Percentiles rank a stretch among this genome's conserved stretches.
Evolutionary conservation across 2,113 vertebrate species (phyloP).

Genomic region (Pachypanchax playfairii): DNA sequence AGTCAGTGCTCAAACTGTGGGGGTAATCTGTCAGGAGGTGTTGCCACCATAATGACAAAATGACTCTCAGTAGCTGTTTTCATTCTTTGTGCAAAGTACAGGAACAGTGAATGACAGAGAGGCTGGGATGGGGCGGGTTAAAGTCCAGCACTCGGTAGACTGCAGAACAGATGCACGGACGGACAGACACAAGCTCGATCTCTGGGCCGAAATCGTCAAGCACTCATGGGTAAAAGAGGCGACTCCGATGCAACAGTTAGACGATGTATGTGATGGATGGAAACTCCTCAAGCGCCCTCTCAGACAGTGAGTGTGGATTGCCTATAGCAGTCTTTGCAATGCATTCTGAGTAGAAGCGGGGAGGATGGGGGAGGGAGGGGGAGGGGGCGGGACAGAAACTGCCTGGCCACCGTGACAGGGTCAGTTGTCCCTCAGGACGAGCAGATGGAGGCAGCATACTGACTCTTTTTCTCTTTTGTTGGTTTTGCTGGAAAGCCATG

Average conservation of each 20-base stretch:
- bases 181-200: constrained; percentile 69
- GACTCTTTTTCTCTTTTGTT: constrained; percentile 76
- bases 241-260: constrained; percentile 72
- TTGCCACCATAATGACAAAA: constrained; percentile 70
- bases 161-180: constrained; percentile 70
- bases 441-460: constrained; percentile 81
- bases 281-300: constrained; percentile 72
- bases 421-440: constrained; percentile 77
- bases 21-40: constrained; percentile 22
- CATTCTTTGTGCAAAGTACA: constrained; percentile 68
- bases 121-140: constrained; percentile 70
- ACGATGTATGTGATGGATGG: constrained; percentile 75
- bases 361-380: constrained; percentile 57
- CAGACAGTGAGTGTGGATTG: constrained; percentile 76
- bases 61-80: constrained; percentile 69
- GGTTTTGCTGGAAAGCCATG: constrained; percentile 99
- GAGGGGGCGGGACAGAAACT: constrained; percentile 68
- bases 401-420: constrained; percentile 75
- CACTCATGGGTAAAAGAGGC: constrained; percentile 73
- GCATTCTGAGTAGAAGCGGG: constrained; percentile 73
- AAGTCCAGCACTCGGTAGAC: constrained; percentile 70
- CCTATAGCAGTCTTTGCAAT: constrained; percentile 74
- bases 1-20: constrained; percentile 9
- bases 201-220: constrained; percentile 66
- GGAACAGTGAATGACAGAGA: constrained; percentile 72